Evolutionary conservation across 2,113 vertebrate species (phyloP).

Genomic region (Zosterops pallidus): DNA sequence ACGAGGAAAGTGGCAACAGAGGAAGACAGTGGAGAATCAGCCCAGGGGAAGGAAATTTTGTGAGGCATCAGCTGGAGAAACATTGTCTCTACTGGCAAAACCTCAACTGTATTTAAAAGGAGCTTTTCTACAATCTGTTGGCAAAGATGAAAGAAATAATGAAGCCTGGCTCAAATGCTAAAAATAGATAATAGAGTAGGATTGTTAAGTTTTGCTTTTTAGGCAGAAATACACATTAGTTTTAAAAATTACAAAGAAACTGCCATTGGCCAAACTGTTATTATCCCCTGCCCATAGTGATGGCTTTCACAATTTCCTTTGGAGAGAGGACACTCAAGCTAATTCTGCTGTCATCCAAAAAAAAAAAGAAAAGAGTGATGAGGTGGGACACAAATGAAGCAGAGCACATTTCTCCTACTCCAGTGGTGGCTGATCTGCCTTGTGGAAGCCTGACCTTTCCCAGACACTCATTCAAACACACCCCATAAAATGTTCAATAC

Average conservation of each 20-base stretch:
- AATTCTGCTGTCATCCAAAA: neutral
- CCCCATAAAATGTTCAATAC: neutral
- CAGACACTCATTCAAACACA: neutral
- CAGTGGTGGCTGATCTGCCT: neutral
- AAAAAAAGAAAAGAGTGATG: neutral
- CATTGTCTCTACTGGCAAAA: neutral
- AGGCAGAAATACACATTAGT: neutral
- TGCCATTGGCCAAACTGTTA: neutral
- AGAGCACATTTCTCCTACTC: neutral
- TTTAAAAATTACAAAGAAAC: neutral
- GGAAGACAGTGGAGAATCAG: neutral
- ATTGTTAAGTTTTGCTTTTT: neutral
- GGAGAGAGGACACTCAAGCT: neutral
- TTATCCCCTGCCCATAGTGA: neutral
- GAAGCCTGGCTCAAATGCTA: neutral
- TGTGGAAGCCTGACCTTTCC: neutral
- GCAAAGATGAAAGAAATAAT: neutral
- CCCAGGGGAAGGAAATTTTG: neutral
- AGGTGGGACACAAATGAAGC: neutral
- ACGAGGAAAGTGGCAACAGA: neutral
- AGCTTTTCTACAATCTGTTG: neutral
- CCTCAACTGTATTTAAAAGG: neutral
- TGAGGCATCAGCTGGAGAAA: neutral
- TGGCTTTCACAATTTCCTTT: neutral
- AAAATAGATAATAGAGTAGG: neutral